phyloP scores from a whole-genome alignment of 2,113 vertebrate species.

The Aspiorhynchus laticeps region DNA sequence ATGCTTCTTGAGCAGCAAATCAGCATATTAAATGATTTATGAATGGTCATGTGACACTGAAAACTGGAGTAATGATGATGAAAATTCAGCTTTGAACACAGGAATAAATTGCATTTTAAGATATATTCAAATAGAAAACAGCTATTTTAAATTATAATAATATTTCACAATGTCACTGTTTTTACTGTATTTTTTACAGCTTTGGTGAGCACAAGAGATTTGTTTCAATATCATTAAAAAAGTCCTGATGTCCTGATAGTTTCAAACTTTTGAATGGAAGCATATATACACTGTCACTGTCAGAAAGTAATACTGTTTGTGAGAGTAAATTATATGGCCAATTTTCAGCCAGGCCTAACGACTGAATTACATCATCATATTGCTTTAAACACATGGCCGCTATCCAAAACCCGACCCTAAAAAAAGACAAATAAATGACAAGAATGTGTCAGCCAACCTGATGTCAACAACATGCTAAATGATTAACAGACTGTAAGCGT shows the following conservation, averaged over 20 bases:
- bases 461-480: neutral
- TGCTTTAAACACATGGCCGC: neutral
- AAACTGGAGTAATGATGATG: neutral
- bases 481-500: neutral
- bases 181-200: neutral
- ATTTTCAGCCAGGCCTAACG: neutral
- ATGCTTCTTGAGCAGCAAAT: too few species aligned
- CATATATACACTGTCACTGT: neutral
- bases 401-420: neutral
- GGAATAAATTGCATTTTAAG: too few species aligned
- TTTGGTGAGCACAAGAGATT: neutral
- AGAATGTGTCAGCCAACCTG: constrained; percentile 6
- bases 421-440: constrained; percentile 18
- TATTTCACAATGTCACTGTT: neutral
- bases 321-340: neutral
- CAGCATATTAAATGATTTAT: too few species aligned
- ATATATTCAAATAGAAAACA: too few species aligned
- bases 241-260: neutral
- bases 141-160: neutral
- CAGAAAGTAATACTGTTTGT: neutral
- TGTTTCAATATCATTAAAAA: neutral
- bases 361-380: neutral
- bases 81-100: too few species aligned
- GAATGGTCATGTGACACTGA: neutral
- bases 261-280: neutral